Base-by-base conservation (phyloP, 2,888 invertebrate species). In the Drosophila eohydei region DNA sequence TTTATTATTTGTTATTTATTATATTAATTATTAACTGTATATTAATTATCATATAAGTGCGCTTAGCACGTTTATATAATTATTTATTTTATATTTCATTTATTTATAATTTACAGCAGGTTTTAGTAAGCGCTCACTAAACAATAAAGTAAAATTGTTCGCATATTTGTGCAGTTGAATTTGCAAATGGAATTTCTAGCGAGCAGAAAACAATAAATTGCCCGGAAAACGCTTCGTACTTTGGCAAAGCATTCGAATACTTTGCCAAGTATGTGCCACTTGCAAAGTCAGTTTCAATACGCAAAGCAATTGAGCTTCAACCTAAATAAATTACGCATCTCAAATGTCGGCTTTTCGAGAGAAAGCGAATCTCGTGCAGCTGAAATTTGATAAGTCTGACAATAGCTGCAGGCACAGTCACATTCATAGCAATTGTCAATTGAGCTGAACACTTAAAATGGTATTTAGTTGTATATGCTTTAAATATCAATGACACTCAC, bases 241-340 rank as follows among this genome's bases (percentile, higher is more conserved):
- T 68, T 4, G 4, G 41, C 28, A 43, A 34, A 46, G 46, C 21
- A 38, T 32, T 56, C 36, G 30, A 75, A 54, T 56, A 60, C 43
- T 43, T 60, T 50, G 9, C 40, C 41, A 76, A 61, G 52, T 70
- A 57, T 63, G 64, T 64, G 41, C 28, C 46, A 56, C 38, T 50
- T 32, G n/a, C 26, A 28, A 51, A 59, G 40, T 12, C 36, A 16
- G 26, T 30, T 43, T 9, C 3, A 38, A 38, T 52, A 28, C 52
- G 14, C n/a, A 26, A 7, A 62, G 38, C 16, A 65, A 65, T 40
- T 46, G n/a, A 8, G 50, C 21, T n/a, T n/a, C 30, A 36, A 44
- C 6, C n/a, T 28, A 48, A 40, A n/a, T 46, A 38, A n/a, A 40
- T 54, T 21, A n/a, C 8, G n/a, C 12, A 40, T 40, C 4, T 61